These are phyloP conservation scores for Karalla daura DNA, from an alignment of 2,797 vertebrate species.

Conservation along the genomic window DNA sequence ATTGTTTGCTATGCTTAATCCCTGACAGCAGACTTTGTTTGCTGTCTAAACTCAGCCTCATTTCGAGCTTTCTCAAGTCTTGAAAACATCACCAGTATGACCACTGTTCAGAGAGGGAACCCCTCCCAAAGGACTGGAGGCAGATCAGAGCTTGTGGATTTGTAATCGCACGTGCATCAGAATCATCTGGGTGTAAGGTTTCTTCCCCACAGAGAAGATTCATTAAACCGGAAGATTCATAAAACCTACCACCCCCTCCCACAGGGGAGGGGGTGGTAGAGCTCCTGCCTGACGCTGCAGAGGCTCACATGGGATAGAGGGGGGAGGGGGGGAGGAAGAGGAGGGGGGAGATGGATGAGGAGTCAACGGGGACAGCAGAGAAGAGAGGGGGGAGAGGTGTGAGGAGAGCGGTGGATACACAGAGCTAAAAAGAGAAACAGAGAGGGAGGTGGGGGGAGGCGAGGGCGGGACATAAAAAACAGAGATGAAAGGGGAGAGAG, in stretches of 20 bases:
- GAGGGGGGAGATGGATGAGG: conserved; percentile 22
- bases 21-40: no score
- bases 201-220: not conserved
- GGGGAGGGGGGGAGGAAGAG: not conserved
- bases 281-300: conserved; percentile 29
- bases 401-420: not conserved
- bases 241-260: no score
- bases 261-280: not conserved
- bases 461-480: not conserved
- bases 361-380: conserved; percentile 25
- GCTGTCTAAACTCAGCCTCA: no score
- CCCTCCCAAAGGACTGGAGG: not conserved
- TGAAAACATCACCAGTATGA: no score
- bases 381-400: not conserved
- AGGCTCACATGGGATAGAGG: conserved; percentile 2
- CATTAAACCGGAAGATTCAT: not conserved
- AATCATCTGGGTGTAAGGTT: not conserved
- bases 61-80: no score
- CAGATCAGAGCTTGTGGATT: not conserved
- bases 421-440: not conserved
- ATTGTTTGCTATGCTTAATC: no score
- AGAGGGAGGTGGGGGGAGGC: not conserved
- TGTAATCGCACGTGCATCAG: not conserved
- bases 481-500: not conserved
- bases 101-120: no score